phyloP scores from a whole-genome alignment of 2,888 invertebrate genomes.

The Apotomis capreana region DNA sequence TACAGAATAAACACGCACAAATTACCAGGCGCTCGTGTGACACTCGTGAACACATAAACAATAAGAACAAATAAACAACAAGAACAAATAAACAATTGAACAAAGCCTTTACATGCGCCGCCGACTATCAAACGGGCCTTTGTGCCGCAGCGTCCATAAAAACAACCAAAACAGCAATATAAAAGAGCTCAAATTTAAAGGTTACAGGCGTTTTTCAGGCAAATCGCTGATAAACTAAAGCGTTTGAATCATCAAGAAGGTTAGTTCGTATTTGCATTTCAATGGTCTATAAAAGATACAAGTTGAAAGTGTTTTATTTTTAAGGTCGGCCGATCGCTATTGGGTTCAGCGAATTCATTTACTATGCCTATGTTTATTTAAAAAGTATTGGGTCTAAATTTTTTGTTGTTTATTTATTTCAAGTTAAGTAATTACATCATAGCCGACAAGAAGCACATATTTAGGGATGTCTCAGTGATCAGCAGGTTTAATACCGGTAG shows the following conservation, averaged over 20 bases:
- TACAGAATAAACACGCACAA: not conserved
- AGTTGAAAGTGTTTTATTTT: not conserved
- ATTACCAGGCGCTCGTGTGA: slow-evolving; percentile 4
- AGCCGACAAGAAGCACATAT: too few species aligned
- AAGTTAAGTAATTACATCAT: too few species aligned
- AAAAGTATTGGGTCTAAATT: too few species aligned
- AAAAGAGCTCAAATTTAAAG: not conserved
- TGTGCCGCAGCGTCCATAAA: not conserved
- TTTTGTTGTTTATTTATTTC: too few species aligned
- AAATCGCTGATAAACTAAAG: slow-evolving; percentile 9
- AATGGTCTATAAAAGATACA: not conserved
- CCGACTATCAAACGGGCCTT: slow-evolving; percentile 12
- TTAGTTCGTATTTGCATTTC: not conserved
- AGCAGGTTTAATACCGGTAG: too few species aligned
- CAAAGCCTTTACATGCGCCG: slow-evolving; percentile 23
- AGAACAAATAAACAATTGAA: slow-evolving; percentile 30
- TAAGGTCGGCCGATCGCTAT: not conserved
- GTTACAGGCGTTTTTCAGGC: not conserved
- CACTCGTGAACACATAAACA: slow-evolving; percentile 11
- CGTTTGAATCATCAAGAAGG: not conserved
- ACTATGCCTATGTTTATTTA: not conserved
- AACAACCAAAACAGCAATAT: not conserved
- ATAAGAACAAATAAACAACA: slow-evolving; percentile 16
- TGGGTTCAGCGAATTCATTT: not conserved
- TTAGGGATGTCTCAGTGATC: too few species aligned